Evolutionary conservation across 2,888 invertebrate genomes (phyloP).

Genomic region (Rhogogaster chlorosoma): DNA sequence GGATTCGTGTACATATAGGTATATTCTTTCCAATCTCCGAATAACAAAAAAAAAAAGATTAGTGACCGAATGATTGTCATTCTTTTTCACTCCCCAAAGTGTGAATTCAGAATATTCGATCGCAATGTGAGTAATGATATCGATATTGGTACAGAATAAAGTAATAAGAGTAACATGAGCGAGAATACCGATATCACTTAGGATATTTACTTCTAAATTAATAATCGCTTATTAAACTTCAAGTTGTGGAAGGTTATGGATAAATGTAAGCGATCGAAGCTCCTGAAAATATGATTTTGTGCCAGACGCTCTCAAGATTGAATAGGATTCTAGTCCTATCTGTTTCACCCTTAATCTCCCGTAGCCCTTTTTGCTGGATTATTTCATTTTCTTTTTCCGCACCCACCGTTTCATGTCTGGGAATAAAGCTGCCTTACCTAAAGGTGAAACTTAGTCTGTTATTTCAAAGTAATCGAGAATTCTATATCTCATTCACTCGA

Average conservation of each 20-base stretch:
- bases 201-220: background rate
- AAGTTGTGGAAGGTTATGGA: background rate
- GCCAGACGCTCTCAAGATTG: background rate
- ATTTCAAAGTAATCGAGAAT: background rate
- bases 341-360: background rate
- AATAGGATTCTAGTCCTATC: background rate
- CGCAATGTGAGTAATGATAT: background rate
- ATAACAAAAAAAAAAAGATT: background rate
- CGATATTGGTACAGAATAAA: background rate
- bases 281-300: background rate
- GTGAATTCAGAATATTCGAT: background rate
- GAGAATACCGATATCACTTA: background rate
- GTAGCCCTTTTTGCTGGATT: background rate
- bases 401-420: background rate
- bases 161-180: background rate
- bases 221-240: background rate
- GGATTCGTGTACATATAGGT: background rate
- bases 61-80: background rate
- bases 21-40: background rate
- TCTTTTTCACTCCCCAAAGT: background rate
- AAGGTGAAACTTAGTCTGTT: constrained; percentile 11
- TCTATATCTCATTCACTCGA: background rate
- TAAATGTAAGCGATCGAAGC: background rate
- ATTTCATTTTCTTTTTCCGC: background rate
- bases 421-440: background rate